Percentiles rank a stretch among this genome's conserved stretches.
Evolutionary conservation across 2,113 vertebrate genomes (phyloP).

Genomic region (Mystacornis crossleyi): DNA sequence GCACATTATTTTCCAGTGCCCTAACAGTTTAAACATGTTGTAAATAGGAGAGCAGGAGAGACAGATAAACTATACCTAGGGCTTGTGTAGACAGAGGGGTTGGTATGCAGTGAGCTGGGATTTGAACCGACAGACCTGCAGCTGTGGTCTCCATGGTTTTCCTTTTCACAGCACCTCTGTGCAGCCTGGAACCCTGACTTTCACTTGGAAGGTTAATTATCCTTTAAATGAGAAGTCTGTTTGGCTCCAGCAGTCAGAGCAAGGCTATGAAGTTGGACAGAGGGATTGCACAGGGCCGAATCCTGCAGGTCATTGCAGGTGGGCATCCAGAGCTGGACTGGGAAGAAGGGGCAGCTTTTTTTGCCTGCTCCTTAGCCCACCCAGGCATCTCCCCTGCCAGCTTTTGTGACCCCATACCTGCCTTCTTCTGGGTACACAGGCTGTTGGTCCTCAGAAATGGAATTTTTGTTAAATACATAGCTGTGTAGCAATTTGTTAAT

Average conservation of each 20-base stretch:
- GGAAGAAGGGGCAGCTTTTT: background rate
- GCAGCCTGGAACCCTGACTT: background rate
- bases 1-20: fast-evolving
- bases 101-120: background rate
- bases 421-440: fast-evolving
- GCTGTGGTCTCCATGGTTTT: background rate
- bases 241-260: background rate
- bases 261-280: background rate
- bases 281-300: background rate
- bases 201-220: background rate
- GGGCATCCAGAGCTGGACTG: background rate
- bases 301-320: background rate
- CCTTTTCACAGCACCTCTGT: fast-evolving
- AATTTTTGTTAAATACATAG: background rate
- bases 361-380: background rate
- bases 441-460: background rate
- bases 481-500: background rate
- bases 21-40: background rate
- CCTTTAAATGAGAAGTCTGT: background rate
- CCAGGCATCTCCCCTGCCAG: background rate
- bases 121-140: background rate
- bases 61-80: background rate
- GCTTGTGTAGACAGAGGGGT: background rate
- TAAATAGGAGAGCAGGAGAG: background rate
- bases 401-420: fast-evolving